phyloP scores from a whole-genome alignment of 2,888 invertebrate species.

The Leucophenga maculata region DNA sequence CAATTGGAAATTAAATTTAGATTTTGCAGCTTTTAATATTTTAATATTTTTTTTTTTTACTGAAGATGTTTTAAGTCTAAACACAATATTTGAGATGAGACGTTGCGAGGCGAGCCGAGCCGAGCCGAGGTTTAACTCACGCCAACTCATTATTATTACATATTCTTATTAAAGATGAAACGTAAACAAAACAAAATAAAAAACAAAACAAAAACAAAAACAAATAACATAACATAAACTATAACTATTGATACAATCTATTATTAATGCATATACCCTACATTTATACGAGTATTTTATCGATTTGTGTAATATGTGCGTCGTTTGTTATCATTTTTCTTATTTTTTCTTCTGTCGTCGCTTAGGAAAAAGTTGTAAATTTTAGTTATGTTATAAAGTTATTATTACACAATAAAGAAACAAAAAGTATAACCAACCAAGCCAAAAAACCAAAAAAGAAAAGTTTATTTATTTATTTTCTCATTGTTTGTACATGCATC shows the following conservation, averaged over 20 bases:
- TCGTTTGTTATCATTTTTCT: neutral
- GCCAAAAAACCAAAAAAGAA: neutral
- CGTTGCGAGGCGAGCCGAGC: too few species aligned
- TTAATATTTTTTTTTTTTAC: too few species aligned
- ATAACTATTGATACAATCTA: constrained; percentile 3
- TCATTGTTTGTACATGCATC: too few species aligned
- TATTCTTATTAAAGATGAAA: neutral
- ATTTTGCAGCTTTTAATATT: too few species aligned
- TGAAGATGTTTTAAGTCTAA: too few species aligned
- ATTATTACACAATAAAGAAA: constrained; percentile 24
- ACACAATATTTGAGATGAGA: too few species aligned
- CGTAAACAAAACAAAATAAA: neutral
- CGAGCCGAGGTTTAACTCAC: too few species aligned
- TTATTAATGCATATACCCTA: neutral
- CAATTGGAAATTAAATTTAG: constrained; percentile 24
- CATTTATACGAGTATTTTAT: constrained; percentile 2
- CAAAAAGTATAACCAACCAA: constrained; percentile 14
- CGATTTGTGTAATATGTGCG: neutral
- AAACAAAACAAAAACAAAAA: constrained; percentile 11
- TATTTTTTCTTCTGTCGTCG: constrained; percentile 32
- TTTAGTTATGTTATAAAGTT: constrained; percentile 32
- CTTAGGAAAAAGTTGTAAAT: constrained; percentile 45
- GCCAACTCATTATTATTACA: too few species aligned
- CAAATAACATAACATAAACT: constrained; percentile 9
- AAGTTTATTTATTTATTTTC: too few species aligned